These are phyloP conservation scores for Bombus difficillimus DNA, from an alignment of 1,140 invertebrate genomes.

Conservation along the genomic window DNA sequence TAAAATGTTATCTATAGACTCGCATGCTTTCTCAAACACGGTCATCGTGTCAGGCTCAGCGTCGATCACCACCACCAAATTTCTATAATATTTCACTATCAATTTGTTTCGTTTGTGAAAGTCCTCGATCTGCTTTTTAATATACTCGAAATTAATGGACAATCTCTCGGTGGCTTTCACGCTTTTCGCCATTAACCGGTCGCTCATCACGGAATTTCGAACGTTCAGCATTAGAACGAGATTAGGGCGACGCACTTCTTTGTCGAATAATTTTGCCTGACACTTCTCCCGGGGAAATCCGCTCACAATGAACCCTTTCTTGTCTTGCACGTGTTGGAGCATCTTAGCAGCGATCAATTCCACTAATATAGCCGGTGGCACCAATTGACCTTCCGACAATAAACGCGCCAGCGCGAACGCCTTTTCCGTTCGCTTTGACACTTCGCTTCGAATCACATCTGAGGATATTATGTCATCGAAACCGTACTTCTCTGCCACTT, in stretches of 20 bases:
- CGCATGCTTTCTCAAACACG: conserved; percentile 45
- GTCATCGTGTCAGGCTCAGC: conserved; percentile 34
- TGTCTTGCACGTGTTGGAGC: conserved; percentile 2
- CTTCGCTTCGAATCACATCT: conserved; percentile 55
- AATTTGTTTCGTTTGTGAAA: conserved; percentile 30
- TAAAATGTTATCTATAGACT: conserved; percentile 29
- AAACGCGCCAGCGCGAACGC: conserved; percentile 51
- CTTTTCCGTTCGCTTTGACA: conserved; percentile 32
- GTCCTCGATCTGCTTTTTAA: conserved; percentile 27
- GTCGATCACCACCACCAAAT: conserved; percentile 43
- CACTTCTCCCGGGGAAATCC: conserved; percentile 57
- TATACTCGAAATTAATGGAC: conserved; percentile 11
- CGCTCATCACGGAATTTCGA: conserved; percentile 50
- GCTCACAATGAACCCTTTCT: conserved; percentile 54
- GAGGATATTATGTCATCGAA: conserved; percentile 42
- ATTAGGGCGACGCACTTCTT: conserved; percentile 38
- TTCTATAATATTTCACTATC: conserved; percentile 51
- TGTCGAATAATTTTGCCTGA: conserved; percentile 57
- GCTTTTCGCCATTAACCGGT: conserved; percentile 48
- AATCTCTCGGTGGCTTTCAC: conserved; percentile 41
- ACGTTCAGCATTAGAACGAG: conserved; percentile 56
- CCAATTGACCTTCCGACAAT: conserved; percentile 44
- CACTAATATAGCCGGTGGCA: conserved; percentile 56
- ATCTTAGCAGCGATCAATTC: conserved; percentile 59
- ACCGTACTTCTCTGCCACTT: conserved; percentile 48